These are phyloP conservation scores for Euclidia mi DNA, from an alignment of 2,888 invertebrate genomes.

Conservation along the genomic window DNA sequence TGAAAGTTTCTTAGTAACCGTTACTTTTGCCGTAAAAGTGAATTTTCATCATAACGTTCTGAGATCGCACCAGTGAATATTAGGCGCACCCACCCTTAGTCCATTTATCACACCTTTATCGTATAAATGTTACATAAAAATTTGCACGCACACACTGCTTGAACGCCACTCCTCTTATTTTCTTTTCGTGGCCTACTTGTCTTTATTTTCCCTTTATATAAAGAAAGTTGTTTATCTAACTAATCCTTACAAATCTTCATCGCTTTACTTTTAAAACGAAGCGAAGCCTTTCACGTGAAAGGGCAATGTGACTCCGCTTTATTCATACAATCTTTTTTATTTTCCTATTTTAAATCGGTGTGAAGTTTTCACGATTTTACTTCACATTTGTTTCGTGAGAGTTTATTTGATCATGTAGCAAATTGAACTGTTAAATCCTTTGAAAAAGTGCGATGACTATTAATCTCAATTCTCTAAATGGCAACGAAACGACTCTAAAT, in stretches of 20 bases:
- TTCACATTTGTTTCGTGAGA: conserved; percentile 22
- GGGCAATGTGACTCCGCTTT: conserved; percentile 23
- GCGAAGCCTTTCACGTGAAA: conserved; percentile 32
- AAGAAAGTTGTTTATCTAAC: conserved; percentile 54
- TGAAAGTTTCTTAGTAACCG: too few species aligned
- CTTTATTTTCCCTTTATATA: conserved; percentile 46
- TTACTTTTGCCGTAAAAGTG: too few species aligned
- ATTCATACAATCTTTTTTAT: conserved; percentile 29
- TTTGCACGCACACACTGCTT: conserved; percentile 36
- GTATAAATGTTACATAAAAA: conserved; percentile 51
- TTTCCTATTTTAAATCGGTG: conserved; percentile 41
- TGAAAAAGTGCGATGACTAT: too few species aligned
- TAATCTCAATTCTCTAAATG: too few species aligned
- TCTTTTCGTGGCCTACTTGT: conserved; percentile 31
- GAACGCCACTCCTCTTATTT: conserved; percentile 20
- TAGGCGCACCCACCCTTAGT: too few species aligned
- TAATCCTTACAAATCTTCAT: conserved; percentile 55
- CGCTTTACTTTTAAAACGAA: conserved; percentile 43
- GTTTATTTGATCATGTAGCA: conserved; percentile 31
- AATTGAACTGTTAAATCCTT: conserved; percentile 14
- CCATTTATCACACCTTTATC: conserved; percentile 65
- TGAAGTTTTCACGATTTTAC: conserved; percentile 35
- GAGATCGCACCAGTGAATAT: too few species aligned
- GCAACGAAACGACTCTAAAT: too few species aligned
- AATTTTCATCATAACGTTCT: too few species aligned